These are phyloP conservation scores for Esperia sulphurella DNA, from an alignment of 2,888 invertebrate genomes.

Conservation along the genomic window DNA sequence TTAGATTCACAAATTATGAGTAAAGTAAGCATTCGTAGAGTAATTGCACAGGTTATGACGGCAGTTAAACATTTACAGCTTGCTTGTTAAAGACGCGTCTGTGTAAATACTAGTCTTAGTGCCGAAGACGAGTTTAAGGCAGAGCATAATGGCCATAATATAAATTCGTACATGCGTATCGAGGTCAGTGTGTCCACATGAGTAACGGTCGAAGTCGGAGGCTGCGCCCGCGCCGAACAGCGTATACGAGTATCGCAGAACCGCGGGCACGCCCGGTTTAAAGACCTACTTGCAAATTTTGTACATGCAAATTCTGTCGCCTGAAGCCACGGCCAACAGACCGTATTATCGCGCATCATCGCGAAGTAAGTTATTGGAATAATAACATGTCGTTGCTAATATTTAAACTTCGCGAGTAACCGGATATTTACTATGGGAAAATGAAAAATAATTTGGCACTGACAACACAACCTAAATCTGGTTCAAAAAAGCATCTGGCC, in stretches of 20 bases:
- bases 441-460: too few relatives aligned
- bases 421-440: not conserved
- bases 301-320: slow-evolving; percentile 39
- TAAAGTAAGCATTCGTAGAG: too few relatives aligned
- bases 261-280: slow-evolving; percentile 24
- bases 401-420: not conserved
- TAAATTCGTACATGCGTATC: slow-evolving; percentile 48
- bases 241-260: not conserved
- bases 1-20: too few relatives aligned
- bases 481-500: too few relatives aligned
- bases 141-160: slow-evolving; percentile 30
- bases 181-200: slow-evolving; percentile 62
- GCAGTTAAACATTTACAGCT: not conserved
- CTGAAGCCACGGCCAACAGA: slow-evolving; percentile 32
- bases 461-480: too few relatives aligned
- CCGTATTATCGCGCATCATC: slow-evolving; percentile 15
- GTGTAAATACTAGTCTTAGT: not conserved
- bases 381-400: not conserved
- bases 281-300: slow-evolving; percentile 43
- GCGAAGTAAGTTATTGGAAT: slow-evolving; percentile 1
- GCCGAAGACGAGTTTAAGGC: slow-evolving; percentile 16
- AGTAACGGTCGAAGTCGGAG: slow-evolving; percentile 62
- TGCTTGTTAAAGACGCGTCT: not conserved
- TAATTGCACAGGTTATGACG: too few relatives aligned
- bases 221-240: slow-evolving; percentile 19